These are phyloP conservation scores for Coptodon bakossiorum DNA, from an alignment of 2,113 vertebrate species.

Conservation along the genomic window DNA sequence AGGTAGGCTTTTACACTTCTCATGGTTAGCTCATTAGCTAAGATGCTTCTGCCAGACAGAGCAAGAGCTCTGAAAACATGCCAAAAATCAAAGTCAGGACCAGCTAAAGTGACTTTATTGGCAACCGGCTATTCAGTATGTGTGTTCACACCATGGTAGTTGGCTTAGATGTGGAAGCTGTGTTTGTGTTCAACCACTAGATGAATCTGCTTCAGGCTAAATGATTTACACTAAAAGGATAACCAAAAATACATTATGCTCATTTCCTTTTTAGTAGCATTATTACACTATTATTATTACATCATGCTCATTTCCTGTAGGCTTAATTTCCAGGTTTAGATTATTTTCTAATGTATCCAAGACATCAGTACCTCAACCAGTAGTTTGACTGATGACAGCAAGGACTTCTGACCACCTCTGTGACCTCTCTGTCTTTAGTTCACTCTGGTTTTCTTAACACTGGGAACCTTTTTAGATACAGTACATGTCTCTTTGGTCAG, in stretches of 20 bases:
- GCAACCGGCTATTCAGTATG: conserved; percentile 15
- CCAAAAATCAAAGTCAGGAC: conserved; percentile 42
- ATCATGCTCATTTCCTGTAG: neutral
- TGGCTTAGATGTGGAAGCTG: conserved; percentile 27
- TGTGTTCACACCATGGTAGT: conserved; percentile 33
- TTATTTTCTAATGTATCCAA: neutral
- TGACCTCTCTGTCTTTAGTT: neutral
- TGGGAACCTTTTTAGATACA: neutral
- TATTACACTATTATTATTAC: neutral
- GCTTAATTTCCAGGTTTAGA: neutral
- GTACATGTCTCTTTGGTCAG: neutral
- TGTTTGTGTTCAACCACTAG: conserved; percentile 6
- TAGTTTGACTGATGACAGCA: neutral
- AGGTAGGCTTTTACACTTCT: conserved; percentile 55
- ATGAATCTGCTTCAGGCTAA: conserved; percentile 12
- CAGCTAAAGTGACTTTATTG: conserved; percentile 49
- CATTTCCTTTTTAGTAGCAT: neutral
- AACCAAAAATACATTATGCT: neutral
- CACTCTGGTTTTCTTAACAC: neutral
- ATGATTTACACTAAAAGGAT: neutral
- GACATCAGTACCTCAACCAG: neutral
- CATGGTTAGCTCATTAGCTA: conserved; percentile 52
- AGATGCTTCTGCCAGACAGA: conserved; percentile 24
- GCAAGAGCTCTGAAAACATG: conserved; percentile 28
- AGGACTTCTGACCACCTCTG: neutral